phyloP scores from a whole-genome alignment of 2,113 vertebrate genomes.

The Anthoscopus minutus region DNA sequence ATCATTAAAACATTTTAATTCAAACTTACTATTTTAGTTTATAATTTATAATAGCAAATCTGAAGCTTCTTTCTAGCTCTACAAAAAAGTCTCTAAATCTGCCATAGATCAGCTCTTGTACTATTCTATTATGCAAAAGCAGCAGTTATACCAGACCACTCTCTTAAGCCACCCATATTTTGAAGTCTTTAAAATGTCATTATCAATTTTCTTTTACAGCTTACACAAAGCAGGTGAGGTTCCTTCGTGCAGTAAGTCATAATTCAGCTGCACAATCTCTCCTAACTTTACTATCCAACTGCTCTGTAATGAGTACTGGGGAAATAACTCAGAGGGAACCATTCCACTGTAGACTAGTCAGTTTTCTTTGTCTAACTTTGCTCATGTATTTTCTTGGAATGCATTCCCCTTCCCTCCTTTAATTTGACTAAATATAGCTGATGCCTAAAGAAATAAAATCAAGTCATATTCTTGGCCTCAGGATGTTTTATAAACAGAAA shows the following conservation, averaged over 20 bases:
- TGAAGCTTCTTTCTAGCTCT: background rate
- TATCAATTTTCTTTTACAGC: slow-evolving; percentile 50
- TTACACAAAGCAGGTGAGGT: slow-evolving; percentile 28
- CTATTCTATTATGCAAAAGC: background rate
- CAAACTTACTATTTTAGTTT: background rate
- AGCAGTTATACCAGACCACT: background rate
- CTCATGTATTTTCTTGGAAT: background rate
- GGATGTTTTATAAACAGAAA: background rate
- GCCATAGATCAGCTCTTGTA: background rate
- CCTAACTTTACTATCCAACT: slow-evolving; percentile 5
- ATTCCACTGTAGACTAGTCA: background rate
- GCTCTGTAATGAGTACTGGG: background rate
- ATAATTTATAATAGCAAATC: background rate
- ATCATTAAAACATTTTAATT: background rate
- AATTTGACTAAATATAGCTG: background rate
- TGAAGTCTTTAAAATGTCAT: slow-evolving; percentile 31
- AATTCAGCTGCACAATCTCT: background rate
- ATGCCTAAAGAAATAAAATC: slow-evolving; percentile 6
- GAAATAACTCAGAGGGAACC: slow-evolving; percentile 29
- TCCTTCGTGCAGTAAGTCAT: background rate
- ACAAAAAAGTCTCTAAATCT: background rate
- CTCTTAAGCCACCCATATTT: slow-evolving; percentile 8
- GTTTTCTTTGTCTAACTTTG: background rate
- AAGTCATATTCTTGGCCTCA: background rate
- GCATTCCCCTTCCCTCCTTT: background rate